A percentile compares a stretch with the other conserved stretches of the same genome.
These are phyloP conservation scores for Gymnobelideus leadbeateri DNA, from an alignment of 2,113 vertebrate species.

Conservation along the genomic window DNA sequence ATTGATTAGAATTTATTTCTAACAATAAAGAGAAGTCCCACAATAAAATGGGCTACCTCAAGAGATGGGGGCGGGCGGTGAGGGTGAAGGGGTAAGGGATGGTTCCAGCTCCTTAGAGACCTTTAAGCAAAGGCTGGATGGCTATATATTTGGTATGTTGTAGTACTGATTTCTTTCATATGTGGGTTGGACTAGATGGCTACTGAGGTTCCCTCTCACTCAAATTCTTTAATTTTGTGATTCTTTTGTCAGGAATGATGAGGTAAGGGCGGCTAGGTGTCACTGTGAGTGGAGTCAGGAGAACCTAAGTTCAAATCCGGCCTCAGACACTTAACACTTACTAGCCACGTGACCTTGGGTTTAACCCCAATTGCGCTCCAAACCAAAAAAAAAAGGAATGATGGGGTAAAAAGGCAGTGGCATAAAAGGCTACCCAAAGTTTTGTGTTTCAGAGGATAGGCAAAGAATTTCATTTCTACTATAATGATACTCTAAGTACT, in stretches of 20 bases:
- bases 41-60: neutral
- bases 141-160: neutral
- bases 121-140: neutral
- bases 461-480: neutral
- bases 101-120: neutral
- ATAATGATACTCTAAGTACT: neutral
- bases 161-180: neutral
- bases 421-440: neutral
- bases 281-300: too few species aligned
- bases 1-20: neutral
- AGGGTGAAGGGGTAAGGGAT: neutral
- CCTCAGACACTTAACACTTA: too few species aligned
- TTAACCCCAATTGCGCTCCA: too few species aligned
- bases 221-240: neutral
- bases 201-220: neutral
- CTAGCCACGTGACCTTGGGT: too few species aligned
- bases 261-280: too few species aligned
- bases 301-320: too few species aligned
- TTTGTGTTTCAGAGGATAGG: neutral
- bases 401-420: neutral
- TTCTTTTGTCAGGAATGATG: neutral
- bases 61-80: too few species aligned
- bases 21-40: neutral
- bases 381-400: too few species aligned
- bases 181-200: neutral